phyloP scores from a whole-genome alignment of 2,113 vertebrate genomes.

The Hydrochoerus hydrochaeris region DNA sequence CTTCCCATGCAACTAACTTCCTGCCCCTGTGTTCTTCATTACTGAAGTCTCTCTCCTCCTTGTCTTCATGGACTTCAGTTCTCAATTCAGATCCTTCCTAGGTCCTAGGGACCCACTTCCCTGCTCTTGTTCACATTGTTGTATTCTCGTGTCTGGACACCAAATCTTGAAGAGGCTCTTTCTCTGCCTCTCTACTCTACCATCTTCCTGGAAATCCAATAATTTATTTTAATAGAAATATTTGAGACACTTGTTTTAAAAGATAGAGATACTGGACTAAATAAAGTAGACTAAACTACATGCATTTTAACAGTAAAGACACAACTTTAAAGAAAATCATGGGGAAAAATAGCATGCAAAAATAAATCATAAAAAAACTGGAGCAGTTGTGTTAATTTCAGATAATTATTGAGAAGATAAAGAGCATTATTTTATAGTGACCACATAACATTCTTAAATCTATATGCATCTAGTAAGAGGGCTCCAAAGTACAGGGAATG shows the following conservation, averaged over 20 bases:
- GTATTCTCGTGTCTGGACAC: neutral
- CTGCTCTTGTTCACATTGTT: neutral
- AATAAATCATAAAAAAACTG: neutral
- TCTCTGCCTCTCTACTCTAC: neutral
- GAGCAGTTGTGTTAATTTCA: neutral
- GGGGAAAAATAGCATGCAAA: neutral
- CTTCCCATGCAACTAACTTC: neutral
- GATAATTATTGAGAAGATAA: neutral
- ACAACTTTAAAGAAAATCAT: neutral
- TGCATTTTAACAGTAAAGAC: neutral
- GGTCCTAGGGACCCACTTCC: neutral
- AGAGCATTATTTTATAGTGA: neutral
- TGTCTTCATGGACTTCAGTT: neutral
- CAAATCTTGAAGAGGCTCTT: neutral
- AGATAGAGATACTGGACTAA: neutral
- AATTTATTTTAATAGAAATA: neutral
- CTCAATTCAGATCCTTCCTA: neutral
- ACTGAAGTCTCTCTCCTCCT: neutral
- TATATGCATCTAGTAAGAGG: neutral
- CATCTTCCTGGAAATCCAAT: neutral
- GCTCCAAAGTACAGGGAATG: neutral
- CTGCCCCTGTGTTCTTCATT: neutral
- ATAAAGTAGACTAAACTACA: neutral
- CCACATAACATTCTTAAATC: neutral
- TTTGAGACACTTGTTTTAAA: constrained; percentile 16